Conservation (phyloP, 2,113 vertebrate species). For the Hyaena hyaena region DNA sequence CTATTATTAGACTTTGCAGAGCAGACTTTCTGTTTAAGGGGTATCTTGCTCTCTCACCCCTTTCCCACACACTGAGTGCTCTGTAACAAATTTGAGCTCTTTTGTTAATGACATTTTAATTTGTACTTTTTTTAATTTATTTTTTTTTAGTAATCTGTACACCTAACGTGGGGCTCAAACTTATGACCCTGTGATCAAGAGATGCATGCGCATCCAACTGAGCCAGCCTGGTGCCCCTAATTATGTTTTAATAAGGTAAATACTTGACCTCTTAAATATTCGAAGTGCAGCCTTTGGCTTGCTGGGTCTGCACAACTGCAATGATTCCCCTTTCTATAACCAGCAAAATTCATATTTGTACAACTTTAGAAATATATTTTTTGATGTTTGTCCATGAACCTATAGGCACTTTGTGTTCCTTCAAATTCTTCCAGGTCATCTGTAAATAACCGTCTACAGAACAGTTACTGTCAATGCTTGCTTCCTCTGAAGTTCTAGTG, state of each 20-base stretch:
- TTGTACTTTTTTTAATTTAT: too few relatives aligned
- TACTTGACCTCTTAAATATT: neutral
- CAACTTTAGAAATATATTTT: neutral
- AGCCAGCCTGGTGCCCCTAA: too few relatives aligned
- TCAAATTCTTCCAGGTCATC: neutral
- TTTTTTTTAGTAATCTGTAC: too few relatives aligned
- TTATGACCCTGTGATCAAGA: too few relatives aligned
- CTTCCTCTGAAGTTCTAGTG: neutral
- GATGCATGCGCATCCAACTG: too few relatives aligned
- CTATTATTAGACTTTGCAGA: neutral
- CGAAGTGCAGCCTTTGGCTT: neutral
- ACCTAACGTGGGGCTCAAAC: too few relatives aligned
- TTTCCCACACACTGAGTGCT: neutral
- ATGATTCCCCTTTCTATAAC: neutral
- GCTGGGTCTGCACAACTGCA: neutral
- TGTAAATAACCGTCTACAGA: neutral
- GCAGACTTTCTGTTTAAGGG: neutral
- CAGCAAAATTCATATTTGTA: neutral
- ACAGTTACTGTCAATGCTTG: neutral
- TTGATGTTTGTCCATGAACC: neutral
- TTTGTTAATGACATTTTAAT: neutral
- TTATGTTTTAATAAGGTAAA: conserved; percentile 1
- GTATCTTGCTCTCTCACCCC: neutral
- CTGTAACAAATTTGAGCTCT: neutral
- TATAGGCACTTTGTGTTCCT: neutral